A percentile compares a stretch with the other conserved stretches of the same genome.
phyloP scores from a whole-genome alignment of 2,888 invertebrate species.

The Poecilobothrus nobilitatus region DNA sequence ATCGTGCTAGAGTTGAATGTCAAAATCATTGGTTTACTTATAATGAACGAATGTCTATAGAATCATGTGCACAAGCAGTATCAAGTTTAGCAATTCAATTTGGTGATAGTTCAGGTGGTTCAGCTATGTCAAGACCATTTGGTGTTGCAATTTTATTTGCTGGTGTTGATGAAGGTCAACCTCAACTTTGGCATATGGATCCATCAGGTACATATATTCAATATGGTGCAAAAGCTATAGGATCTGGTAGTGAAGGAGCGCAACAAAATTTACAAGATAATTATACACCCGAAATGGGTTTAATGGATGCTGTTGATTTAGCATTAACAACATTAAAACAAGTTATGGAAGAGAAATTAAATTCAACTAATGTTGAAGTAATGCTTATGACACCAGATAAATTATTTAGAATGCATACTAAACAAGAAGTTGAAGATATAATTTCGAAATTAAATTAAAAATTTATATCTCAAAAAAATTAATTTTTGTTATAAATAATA shows the following conservation, averaged over 20 bases:
- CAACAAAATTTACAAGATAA: conserved; percentile 82
- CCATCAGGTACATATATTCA: conserved; percentile 98
- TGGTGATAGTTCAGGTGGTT: conserved; percentile 94
- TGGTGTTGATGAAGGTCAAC: conserved; percentile 81
- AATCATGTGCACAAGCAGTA: conserved; percentile 96
- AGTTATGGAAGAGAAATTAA: conserved; percentile 99
- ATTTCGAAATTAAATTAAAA: conserved; percentile 63
- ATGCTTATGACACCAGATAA: conserved; percentile 81
- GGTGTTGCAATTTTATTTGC: conserved; percentile 98
- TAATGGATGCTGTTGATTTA: conserved; percentile 85
- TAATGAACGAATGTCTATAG: conserved; percentile 92
- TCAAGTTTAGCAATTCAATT: conserved; percentile 99
- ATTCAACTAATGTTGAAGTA: conserved; percentile 93
- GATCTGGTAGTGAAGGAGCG: conserved; percentile 98
- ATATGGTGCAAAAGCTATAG: conserved; percentile 98
- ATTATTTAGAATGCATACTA: conserved; percentile 81
- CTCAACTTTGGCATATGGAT: conserved; percentile 96
- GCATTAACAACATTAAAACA: conserved; percentile 93
- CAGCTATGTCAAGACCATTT: conserved; percentile 94
- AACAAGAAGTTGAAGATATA: conserved; percentile 85
- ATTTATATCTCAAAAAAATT: neutral
- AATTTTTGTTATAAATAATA: neutral
- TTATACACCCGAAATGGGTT: conserved; percentile 77
- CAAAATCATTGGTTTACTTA: conserved; percentile 98
- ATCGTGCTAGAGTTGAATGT: conserved; percentile 91